These are phyloP conservation scores for Drosophila kokeensis DNA, from an alignment of 2,888 invertebrate genomes.

Conservation along the genomic window DNA sequence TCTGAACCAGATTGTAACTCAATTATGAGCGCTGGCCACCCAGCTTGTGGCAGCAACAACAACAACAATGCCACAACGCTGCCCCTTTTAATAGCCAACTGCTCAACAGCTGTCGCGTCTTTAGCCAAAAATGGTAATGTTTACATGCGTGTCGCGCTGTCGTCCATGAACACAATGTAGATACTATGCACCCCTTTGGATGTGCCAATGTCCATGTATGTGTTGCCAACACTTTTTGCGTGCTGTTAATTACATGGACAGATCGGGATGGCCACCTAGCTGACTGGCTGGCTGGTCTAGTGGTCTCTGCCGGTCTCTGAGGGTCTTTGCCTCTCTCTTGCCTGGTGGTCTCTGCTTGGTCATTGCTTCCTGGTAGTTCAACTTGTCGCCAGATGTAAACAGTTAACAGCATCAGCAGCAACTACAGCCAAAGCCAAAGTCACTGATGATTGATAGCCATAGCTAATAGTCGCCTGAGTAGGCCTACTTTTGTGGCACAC, in stretches of 20 bases:
- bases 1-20: slow-evolving; percentile 75
- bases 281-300: slow-evolving; percentile 36
- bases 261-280: slow-evolving; percentile 22
- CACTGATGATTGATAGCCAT: slow-evolving; percentile 76
- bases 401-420: slow-evolving; percentile 61
- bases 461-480: slow-evolving; percentile 26
- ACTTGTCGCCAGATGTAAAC: slow-evolving; percentile 67
- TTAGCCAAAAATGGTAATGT: slow-evolving; percentile 79
- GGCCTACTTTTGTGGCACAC: slow-evolving; percentile 11
- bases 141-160: slow-evolving; percentile 76
- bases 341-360: slow-evolving; percentile 77
- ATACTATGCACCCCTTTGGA: slow-evolving; percentile 45
- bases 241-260: slow-evolving; percentile 78
- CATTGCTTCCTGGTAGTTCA: slow-evolving; percentile 77
- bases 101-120: slow-evolving; percentile 73
- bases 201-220: slow-evolving; percentile 72
- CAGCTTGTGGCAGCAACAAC: slow-evolving; percentile 40
- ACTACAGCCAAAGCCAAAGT: slow-evolving; percentile 38
- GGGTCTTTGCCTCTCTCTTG: slow-evolving; percentile 68
- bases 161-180: slow-evolving; percentile 45
- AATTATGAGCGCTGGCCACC: slow-evolving; percentile 74
- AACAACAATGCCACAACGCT: background rate
- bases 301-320: slow-evolving; percentile 63
- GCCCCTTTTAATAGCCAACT: slow-evolving; percentile 1
- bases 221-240: slow-evolving; percentile 78